Evolutionary conservation across 2,888 invertebrate genomes (phyloP).

Genomic region (Polydrusus cervinus): DNA sequence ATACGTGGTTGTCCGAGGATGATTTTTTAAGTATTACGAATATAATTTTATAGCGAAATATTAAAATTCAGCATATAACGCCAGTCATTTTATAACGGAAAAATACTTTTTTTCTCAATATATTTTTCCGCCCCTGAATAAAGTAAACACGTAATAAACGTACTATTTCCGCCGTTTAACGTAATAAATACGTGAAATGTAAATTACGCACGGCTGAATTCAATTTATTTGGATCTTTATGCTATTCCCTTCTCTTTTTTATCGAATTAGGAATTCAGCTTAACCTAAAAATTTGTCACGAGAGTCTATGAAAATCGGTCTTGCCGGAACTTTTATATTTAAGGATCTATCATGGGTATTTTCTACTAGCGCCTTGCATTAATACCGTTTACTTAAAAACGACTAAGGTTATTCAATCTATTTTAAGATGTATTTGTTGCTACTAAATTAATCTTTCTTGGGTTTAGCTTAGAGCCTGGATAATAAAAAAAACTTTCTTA

Average conservation of each 20-base stretch:
- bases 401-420: too few relatives aligned
- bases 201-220: slow-evolving; percentile 32
- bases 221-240: slow-evolving; percentile 44
- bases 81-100: slow-evolving; percentile 33
- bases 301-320: not conserved
- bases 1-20: too few relatives aligned
- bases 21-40: too few relatives aligned
- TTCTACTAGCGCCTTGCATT: too few relatives aligned
- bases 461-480: too few relatives aligned
- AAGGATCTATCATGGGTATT: not conserved
- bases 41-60: too few relatives aligned
- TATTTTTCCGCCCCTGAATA: slow-evolving; percentile 36
- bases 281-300: slow-evolving; percentile 29
- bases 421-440: too few relatives aligned
- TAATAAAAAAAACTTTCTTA: too few relatives aligned
- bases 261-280: slow-evolving; percentile 29
- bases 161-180: slow-evolving; percentile 38
- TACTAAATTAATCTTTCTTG: too few relatives aligned
- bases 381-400: too few relatives aligned
- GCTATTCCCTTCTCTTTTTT: slow-evolving; percentile 21
- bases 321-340: not conserved
- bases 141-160: slow-evolving; percentile 35
- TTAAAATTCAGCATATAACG: slow-evolving; percentile 26
- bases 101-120: slow-evolving; percentile 30
- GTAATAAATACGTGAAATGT: slow-evolving; percentile 40